These are phyloP conservation scores for Alouatta palliata DNA, from an alignment of 2,113 vertebrate genomes.

Conservation along the genomic window DNA sequence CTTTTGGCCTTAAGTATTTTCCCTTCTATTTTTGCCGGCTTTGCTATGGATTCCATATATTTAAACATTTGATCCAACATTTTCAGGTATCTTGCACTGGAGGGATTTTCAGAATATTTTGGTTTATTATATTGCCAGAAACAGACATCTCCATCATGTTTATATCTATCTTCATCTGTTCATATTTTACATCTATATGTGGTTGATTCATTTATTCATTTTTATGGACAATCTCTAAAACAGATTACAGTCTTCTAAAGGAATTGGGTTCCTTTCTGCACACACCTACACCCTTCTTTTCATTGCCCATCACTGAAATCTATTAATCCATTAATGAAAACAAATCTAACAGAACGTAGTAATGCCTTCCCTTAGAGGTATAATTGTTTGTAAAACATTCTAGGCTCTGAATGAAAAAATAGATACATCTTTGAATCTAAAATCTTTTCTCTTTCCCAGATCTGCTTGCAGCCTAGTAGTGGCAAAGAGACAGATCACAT, in stretches of 20 bases:
- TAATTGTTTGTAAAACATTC: neutral
- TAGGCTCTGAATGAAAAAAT: neutral
- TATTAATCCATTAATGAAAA: conserved; percentile 27
- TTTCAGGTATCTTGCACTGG: neutral
- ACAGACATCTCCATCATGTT: neutral
- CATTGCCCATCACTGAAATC: neutral
- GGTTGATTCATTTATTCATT: neutral
- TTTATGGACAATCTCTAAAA: neutral
- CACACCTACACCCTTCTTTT: neutral
- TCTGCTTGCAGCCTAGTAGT: neutral
- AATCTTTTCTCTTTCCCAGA: neutral
- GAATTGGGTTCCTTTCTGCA: neutral
- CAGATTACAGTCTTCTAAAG: conserved; percentile 1
- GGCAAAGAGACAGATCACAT: neutral
- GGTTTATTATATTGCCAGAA: neutral
- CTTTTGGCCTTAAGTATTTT: neutral
- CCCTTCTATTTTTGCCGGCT: neutral
- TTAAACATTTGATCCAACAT: conserved; percentile 6
- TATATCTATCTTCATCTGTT: neutral
- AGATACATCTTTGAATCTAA: neutral
- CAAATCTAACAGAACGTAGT: neutral
- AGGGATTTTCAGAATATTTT: neutral
- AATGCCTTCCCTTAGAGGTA: neutral
- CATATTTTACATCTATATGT: neutral
- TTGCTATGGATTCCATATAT: neutral